phyloP scores from a whole-genome alignment of 2,888 invertebrate genomes.

The Trissonchulus latispiculum region DNA sequence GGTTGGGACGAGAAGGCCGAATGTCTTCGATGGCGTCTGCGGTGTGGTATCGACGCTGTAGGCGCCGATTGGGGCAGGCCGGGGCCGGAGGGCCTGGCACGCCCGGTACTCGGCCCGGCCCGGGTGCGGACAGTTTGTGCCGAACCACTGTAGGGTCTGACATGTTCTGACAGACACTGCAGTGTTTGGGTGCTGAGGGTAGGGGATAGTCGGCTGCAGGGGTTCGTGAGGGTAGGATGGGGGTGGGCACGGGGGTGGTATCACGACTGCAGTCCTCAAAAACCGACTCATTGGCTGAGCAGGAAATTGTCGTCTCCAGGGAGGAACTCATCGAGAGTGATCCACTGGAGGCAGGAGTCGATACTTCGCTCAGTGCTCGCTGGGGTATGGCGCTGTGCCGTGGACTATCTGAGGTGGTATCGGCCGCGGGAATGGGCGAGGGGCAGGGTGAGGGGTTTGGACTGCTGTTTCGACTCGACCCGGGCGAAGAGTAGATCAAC shows the following conservation, averaged over 20 bases:
- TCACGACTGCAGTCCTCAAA: neutral
- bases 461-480: neutral
- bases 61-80: neutral
- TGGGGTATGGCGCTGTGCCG: too few species aligned
- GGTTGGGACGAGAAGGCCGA: neutral
- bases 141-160: too few species aligned
- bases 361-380: too few species aligned
- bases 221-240: neutral
- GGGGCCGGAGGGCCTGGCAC: neutral
- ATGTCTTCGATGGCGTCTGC: slow-evolving; percentile 10
- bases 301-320: neutral
- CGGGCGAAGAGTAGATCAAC: neutral
- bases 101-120: neutral
- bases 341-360: neutral
- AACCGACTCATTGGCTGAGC: neutral
- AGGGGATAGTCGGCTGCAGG: neutral
- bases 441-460: neutral
- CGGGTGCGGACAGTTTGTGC: too few species aligned
- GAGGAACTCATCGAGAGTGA: neutral
- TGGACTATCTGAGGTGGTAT: too few species aligned
- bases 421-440: too few species aligned
- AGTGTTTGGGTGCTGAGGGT: neutral
- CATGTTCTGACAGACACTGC: neutral
- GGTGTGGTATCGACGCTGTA: slow-evolving; percentile 14
- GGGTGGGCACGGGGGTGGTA: neutral